Conservation (phyloP, 2,888 invertebrate genomes). For the Orthosia gracilis region DNA sequence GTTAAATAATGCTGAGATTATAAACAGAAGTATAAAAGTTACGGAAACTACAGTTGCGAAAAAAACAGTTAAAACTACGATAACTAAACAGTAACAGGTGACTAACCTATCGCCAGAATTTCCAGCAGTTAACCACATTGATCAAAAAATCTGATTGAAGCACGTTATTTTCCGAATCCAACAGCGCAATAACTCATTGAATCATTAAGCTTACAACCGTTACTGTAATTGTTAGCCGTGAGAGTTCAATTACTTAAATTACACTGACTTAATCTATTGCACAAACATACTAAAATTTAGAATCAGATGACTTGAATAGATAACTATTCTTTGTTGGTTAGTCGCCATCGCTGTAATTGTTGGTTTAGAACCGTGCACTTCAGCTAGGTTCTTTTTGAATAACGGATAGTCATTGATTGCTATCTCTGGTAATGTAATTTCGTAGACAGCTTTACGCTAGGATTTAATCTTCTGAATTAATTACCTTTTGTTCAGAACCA, state of each 20-base stretch:
- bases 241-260: slow-evolving; percentile 80
- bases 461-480: slow-evolving; percentile 59
- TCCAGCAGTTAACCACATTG: slow-evolving; percentile 53
- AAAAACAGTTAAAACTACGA: slow-evolving; percentile 27
- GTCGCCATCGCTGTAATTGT: slow-evolving; percentile 76
- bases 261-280: slow-evolving; percentile 78
- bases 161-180: slow-evolving; percentile 62
- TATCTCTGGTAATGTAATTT: slow-evolving; percentile 65
- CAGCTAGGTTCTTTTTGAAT: slow-evolving; percentile 60
- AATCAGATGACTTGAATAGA: slow-evolving; percentile 76
- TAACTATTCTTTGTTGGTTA: slow-evolving; percentile 76
- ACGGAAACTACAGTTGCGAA: slow-evolving; percentile 26
- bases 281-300: slow-evolving; percentile 74
- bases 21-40: not conserved
- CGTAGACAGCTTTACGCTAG: slow-evolving; percentile 53
- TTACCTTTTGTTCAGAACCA: slow-evolving; percentile 60
- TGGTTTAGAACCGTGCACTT: slow-evolving; percentile 65
- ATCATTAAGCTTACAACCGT: slow-evolving; percentile 78
- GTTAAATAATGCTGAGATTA: slow-evolving; percentile 7
- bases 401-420: slow-evolving; percentile 66
- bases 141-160: slow-evolving; percentile 63
- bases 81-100: slow-evolving; percentile 36
- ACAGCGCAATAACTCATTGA: slow-evolving; percentile 77
- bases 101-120: slow-evolving; percentile 39
- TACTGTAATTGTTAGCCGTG: slow-evolving; percentile 78